phyloP scores from a whole-genome alignment of 1,140 invertebrate species.

The Metaphire vulgaris region DNA sequence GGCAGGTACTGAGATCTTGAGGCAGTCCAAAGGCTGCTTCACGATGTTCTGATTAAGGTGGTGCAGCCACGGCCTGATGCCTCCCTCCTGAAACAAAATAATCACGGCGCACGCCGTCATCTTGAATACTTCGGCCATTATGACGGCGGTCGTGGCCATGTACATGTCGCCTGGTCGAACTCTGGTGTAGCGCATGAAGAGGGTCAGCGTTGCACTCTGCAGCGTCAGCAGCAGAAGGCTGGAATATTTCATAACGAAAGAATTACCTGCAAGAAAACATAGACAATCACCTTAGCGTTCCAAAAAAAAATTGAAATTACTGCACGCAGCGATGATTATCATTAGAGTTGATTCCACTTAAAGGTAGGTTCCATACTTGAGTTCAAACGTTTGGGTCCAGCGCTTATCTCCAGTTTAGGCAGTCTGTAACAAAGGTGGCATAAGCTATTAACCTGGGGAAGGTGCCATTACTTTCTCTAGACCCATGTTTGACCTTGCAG shows the following conservation, averaged over 20 bases:
- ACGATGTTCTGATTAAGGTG: constrained; percentile 15
- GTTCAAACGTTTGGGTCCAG: no score
- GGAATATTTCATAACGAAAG: background rate
- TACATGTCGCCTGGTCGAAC: constrained; percentile 83
- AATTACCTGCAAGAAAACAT: background rate
- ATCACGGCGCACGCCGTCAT: constrained; percentile 70
- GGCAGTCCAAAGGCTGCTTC: constrained; percentile 59
- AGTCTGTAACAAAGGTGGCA: no score
- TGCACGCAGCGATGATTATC: no score
- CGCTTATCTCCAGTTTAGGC: no score
- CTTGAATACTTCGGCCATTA: constrained; percentile 95
- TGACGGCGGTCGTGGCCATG: constrained; percentile 85
- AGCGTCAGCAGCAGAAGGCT: constrained; percentile 77
- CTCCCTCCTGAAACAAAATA: constrained; percentile 68
- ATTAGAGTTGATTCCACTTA: no score
- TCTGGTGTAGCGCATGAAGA: constrained; percentile 83
- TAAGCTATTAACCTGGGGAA: no score
- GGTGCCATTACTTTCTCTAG: no score
- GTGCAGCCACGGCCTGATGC: background rate
- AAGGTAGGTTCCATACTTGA: no score
- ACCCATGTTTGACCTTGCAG: no score
- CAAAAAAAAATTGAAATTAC: no score
- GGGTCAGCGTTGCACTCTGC: constrained; percentile 85
- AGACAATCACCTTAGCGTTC: no score
- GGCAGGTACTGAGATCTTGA: constrained; percentile 79